Evolutionary conservation across 1,140 invertebrate species (phyloP), one percentile per base, ranked within the genome.

Genomic region (Philotrypesis tridentata): DNA sequence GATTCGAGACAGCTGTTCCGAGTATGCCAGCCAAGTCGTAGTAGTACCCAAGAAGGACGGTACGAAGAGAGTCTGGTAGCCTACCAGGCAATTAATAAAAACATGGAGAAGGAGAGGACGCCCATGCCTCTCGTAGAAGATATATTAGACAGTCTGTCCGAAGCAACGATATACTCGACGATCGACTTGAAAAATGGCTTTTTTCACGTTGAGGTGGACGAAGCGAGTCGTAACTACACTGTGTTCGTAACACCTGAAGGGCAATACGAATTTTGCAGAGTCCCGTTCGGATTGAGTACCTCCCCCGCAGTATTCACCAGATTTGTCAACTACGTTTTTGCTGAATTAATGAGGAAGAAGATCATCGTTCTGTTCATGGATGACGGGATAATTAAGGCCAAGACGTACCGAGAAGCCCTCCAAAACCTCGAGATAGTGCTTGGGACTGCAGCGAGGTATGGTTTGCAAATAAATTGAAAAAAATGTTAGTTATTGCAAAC

Each of bases 101-200:
- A 43, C 7, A 76, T 71, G 6, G 60, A 79, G 2, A 73, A 61
- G 21, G 70, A 78, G 14, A 75, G 67, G 0, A 68, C 31, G 60
- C 78, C 84, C 7, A 21, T 81, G 37, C 83, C 84, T 17, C 17
- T 70, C 0, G 84, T 85, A 14, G 84, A 87, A 21, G 78, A 83
- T 9, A 0, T 79, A 17, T 48, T 86, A 0, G 85, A 84, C 48
- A 81, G 43, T 83, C 23, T 84, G 27, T 43, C 65, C 12, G 60
- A 82, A 8, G 82, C 76, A 9, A 82, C 82, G 60, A 75, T 86
- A 21, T 90, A 88, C 68, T 86, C 79, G 11, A 86, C 84, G 14
- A 68, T 92, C 11, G 90, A 91, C 82, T 33, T 91, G 60, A 86
- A 80, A 68, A 85, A 86, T 70, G 90, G 88, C 11, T 92, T 87